Conservation (phyloP, 2,888 invertebrate species). For the Parnassius glacialis region DNA sequence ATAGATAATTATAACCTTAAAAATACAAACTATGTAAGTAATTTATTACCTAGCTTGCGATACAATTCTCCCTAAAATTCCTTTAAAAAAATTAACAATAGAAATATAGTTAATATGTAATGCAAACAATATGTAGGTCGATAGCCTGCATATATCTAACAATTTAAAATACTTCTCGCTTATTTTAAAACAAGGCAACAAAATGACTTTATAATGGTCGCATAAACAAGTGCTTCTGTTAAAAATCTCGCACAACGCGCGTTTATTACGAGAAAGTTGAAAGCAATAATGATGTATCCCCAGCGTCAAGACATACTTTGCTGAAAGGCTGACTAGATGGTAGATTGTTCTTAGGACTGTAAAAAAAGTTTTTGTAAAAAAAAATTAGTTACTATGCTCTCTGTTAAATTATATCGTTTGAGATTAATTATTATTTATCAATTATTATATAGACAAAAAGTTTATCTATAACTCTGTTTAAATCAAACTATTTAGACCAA, state of each 20-base stretch:
- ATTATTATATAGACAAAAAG: too few relatives aligned
- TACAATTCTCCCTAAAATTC: too few relatives aligned
- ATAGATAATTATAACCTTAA: too few relatives aligned
- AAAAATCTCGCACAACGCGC: slow-evolving; percentile 27
- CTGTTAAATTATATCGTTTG: background rate
- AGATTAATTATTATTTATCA: too few relatives aligned
- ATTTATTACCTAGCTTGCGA: too few relatives aligned
- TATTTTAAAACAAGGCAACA: slow-evolving; percentile 10
- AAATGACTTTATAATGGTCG: slow-evolving; percentile 24
- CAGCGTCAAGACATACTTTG: slow-evolving; percentile 20
- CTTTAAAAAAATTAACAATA: too few relatives aligned
- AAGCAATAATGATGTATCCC: slow-evolving; percentile 34
- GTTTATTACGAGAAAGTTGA: slow-evolving; percentile 41
- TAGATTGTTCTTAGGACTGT: background rate
- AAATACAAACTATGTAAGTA: too few relatives aligned
- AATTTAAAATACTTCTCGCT: slow-evolving; percentile 14
- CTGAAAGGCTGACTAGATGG: slow-evolving; percentile 2
- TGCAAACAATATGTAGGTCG: background rate
- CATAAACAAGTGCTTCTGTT: slow-evolving; percentile 19
- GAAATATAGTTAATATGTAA: background rate
- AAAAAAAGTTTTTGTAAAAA: too few relatives aligned
- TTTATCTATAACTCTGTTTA: too few relatives aligned
- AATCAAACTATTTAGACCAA: too few relatives aligned
- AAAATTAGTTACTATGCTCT: background rate
- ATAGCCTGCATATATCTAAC: background rate